phyloP scores from a whole-genome alignment of 2,888 invertebrate species.

The Eledone cirrhosa region DNA sequence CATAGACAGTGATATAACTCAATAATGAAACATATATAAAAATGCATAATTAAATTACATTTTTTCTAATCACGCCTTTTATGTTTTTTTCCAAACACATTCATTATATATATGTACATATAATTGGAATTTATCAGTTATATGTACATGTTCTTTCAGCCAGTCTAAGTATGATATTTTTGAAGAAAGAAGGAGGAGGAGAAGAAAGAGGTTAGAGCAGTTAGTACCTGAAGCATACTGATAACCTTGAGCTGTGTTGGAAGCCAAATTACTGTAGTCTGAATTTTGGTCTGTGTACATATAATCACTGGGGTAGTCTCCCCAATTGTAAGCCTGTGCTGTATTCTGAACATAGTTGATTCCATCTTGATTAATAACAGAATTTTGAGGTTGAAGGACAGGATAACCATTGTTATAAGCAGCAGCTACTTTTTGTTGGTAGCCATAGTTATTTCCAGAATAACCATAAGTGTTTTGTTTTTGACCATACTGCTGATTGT shows the following conservation, averaged over 20 bases:
- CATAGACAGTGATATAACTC: no score
- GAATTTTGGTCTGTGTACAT: conserved; percentile 25
- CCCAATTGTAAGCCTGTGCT: conserved; percentile 24
- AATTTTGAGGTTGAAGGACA: background rate
- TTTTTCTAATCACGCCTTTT: no score
- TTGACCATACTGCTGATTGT: background rate
- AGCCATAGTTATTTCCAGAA: conserved; percentile 12
- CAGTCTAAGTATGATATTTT: conserved; percentile 12
- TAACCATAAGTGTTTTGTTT: conserved; percentile 19
- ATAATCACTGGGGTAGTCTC: conserved; percentile 27
- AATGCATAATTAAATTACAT: no score
- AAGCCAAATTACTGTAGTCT: conserved; percentile 11
- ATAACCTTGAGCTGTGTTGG: conserved; percentile 16
- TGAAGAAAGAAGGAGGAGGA: background rate
- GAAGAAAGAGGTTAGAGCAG: conserved; percentile 4
- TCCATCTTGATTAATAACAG: conserved; percentile 3
- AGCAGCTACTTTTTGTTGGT: conserved; percentile 24
- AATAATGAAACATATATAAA: no score
- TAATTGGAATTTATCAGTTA: no score
- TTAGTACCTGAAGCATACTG: conserved; percentile 23
- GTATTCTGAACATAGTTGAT: background rate
- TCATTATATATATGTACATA: no score
- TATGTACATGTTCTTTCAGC: background rate
- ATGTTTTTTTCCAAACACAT: no score
- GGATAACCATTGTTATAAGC: conserved; percentile 14